Evolutionary conservation across 1,140 invertebrate species (phyloP), one percentile per base, ranked within the genome.

Genomic region (Lysiphlebus fabarum): DNA sequence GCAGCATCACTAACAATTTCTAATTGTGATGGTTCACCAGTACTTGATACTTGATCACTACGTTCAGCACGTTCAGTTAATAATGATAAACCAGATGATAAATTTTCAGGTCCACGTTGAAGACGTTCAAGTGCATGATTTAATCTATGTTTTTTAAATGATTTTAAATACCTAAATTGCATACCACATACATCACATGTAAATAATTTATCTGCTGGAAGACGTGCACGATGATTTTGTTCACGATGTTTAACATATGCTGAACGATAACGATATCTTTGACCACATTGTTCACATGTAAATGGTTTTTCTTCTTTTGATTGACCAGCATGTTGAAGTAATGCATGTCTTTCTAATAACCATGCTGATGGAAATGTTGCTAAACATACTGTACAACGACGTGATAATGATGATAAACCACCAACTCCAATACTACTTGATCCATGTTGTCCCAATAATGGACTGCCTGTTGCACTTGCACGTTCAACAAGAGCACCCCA

Each of bases 101-200:
- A 62, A 26, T 60, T 53, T 14, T 60, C 58, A 3, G 74, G 69
- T 0, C 64, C 66, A 0, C 76, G 59, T 43, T 92, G 90, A 9
- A 92, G 78, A 53, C 89, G 84, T 70, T 92, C 90, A 4, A 92
- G 71, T 1, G 90, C 89, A 69, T 94, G 91, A 69, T 94, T 94
- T 17, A 93, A 80, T 10, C 91, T 83, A 69, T 93, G 91, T 74
- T 93, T 93, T 73, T 92, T 92, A 73, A 93, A 93, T 0, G 90
- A 93, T 71, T 93, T 93, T 17, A 93, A 82, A 72, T 92, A 92
- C 59, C 77, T 70, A 71, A 93, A 93, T 73, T 92, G 90, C 90
- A 92, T 92, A 26, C 90, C 90, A 75, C 90, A 93, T 1, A 92
- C 90, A 67, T 92, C 90, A 71, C 91, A 94, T 17, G 90, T 92